A percentile compares a stretch with the other conserved stretches of the same genome.
Conservation (phyloP, 2,888 invertebrate species). For the Scaptomyza polygonia region DNA sequence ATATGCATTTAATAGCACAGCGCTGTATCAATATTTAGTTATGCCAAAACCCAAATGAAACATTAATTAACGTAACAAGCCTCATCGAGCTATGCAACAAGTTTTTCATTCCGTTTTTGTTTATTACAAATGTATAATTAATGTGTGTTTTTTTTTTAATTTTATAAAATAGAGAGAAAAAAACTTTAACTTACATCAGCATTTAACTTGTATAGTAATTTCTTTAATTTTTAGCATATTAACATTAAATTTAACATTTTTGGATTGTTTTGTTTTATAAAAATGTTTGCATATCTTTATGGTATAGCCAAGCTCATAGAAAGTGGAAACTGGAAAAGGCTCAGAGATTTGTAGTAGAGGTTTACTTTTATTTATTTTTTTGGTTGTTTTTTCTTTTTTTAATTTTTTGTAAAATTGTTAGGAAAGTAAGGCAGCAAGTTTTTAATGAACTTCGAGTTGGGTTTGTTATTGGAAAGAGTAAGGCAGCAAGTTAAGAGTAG, state of each 20-base stretch:
- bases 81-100: slow-evolving; percentile 33
- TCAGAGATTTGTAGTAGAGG: slow-evolving; percentile 53
- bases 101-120: slow-evolving; percentile 10
- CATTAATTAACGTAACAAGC: slow-evolving; percentile 49
- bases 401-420: slow-evolving; percentile 51
- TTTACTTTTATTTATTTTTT: slow-evolving; percentile 23
- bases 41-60: slow-evolving; percentile 47
- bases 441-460: slow-evolving; percentile 58
- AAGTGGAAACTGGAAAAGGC: slow-evolving; percentile 66
- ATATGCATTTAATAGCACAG: slow-evolving; percentile 31
- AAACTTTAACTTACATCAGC: slow-evolving; percentile 49
- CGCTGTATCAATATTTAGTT: slow-evolving; percentile 46
- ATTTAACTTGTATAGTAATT: slow-evolving; percentile 47
- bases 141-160: slow-evolving; percentile 12
- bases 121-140: slow-evolving; percentile 36
- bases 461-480: slow-evolving; percentile 58
- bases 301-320: slow-evolving; percentile 72
- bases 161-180: slow-evolving; percentile 23
- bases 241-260: slow-evolving; percentile 63
- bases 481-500: slow-evolving; percentile 74
- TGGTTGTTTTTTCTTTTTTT: slow-evolving; percentile 4
- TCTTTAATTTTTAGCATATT: slow-evolving; percentile 29
- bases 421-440: slow-evolving; percentile 78
- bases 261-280: slow-evolving; percentile 40
- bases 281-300: slow-evolving; percentile 52